These are phyloP conservation scores for Physella acuta DNA, from an alignment of 1,140 invertebrate genomes.

Conservation along the genomic window DNA sequence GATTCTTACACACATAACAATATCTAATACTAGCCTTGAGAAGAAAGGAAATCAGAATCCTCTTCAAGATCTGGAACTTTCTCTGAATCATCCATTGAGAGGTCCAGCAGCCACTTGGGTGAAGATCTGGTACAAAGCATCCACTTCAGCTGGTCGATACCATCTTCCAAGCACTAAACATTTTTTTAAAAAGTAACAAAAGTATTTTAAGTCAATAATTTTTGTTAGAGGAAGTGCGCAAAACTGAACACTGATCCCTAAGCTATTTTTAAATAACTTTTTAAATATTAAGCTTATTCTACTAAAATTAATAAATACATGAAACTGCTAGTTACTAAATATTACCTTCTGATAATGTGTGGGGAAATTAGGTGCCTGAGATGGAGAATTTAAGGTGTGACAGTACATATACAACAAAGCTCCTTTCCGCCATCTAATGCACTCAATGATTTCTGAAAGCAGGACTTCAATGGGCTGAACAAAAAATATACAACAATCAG, in stretches of 20 bases:
- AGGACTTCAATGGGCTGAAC: conserved; percentile 31
- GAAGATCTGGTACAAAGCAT: conserved; percentile 23
- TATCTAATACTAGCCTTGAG: no score
- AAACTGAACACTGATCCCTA: not conserved
- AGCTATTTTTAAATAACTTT: not conserved
- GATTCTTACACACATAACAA: no score
- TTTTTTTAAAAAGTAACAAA: not conserved
- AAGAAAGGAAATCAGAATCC: no score
- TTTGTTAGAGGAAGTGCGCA: no score
- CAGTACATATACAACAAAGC: conserved; percentile 54
- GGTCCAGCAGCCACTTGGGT: not conserved
- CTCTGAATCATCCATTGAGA: no score
- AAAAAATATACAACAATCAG: no score
- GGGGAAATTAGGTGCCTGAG: conserved; percentile 8
- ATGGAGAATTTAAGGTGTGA: conserved; percentile 33
- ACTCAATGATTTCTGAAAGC: conserved; percentile 42
- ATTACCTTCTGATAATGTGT: conserved; percentile 23
- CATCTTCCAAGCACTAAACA: conserved; percentile 32
- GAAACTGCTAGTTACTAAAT: not conserved
- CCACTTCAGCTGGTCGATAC: conserved; percentile 25
- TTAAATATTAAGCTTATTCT: not conserved
- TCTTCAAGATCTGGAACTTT: no score
- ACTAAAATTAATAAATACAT: not conserved
- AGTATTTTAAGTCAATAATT: not conserved
- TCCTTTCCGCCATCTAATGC: conserved; percentile 46